Base-by-base conservation (phyloP, 2,888 invertebrate species). In the Drosophila testacea region DNA sequence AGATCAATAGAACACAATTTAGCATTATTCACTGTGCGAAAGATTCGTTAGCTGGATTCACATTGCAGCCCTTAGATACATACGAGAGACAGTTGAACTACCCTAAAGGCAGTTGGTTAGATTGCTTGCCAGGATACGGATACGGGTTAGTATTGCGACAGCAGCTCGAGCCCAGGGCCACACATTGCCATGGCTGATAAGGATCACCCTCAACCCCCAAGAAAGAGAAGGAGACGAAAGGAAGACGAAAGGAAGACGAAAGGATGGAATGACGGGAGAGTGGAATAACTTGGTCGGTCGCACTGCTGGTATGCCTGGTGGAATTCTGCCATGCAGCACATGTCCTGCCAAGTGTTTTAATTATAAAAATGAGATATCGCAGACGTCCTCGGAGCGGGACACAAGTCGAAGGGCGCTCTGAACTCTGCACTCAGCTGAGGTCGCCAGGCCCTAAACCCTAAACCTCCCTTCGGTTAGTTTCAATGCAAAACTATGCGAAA, bases 321-420 rank as follows among this genome's bases (percentile, higher is more conserved):
- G 83, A 83, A 83, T 83, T 76, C 87, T 83, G 75, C 70, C 70
- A 55, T 70, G 73, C 57, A 57, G 57, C 87, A 89, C 87, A 85
- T 83, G 89, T 89, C 81, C 87, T 82, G 77, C 89, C 89, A 87
- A 85, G 88, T 84, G 89, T 85, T 85, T 85, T 85, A 85, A 85
- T 85, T 85, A 85, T 83, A 83, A 88, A 88, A 83, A 83, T 83
- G 83, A 88, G 83, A 83, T 88, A 83, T 88, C 83, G 80, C 75
- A 77, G 68, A 66, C 76, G 65, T 63, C n/a, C 55, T 62, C 60
- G 34, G 42, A 44, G 52, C 50, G 9, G 42, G 46, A 56, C 51
- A 34, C 51, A 7, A 56, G 73, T 55, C 73, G 59, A 73, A 55
- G 76, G 75, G 74, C 73, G 46, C 30, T 13, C 56, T n/a, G 62